A percentile compares a stretch with the other conserved stretches of the same genome.
phyloP scores from a whole-genome alignment of 2,797 vertebrate species.

The Neopelma chrysocephalum region DNA sequence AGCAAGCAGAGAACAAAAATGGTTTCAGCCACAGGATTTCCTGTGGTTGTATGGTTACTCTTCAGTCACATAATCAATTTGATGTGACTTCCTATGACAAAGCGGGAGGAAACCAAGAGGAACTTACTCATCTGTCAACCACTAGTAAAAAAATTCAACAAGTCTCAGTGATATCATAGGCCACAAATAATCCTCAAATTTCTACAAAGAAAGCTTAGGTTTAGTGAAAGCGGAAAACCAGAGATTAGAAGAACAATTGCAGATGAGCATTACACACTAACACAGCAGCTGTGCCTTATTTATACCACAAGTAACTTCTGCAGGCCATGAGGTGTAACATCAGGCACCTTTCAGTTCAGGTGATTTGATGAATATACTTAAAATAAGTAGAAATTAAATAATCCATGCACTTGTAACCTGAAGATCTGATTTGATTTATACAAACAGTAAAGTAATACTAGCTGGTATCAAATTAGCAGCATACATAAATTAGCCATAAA shows the following conservation, averaged over 20 bases:
- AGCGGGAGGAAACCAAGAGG: slow-evolving; percentile 50
- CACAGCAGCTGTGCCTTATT: not conserved
- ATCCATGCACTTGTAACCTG: not conserved
- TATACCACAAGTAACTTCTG: not conserved
- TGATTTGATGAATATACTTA: not conserved
- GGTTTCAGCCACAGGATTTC: slow-evolving; percentile 78
- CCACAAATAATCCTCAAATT: not conserved
- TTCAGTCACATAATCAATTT: slow-evolving; percentile 53
- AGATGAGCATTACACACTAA: not conserved
- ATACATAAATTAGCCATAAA: not conserved
- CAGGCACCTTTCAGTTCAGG: not conserved
- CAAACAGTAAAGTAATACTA: not conserved
- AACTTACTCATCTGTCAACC: slow-evolving; percentile 44
- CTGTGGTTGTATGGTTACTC: slow-evolving; percentile 60
- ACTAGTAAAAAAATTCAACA: not conserved
- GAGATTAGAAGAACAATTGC: not conserved
- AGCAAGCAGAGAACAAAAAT: slow-evolving; percentile 21
- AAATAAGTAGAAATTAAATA: not conserved
- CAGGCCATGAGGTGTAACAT: not conserved
- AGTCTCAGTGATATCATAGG: not conserved
- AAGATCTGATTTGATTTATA: not conserved
- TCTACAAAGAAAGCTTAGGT: not conserved
- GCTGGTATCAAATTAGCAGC: not conserved
- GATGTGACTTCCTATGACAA: slow-evolving; percentile 59
- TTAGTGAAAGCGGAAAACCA: not conserved